Base-by-base conservation (phyloP, 2,888 invertebrate genomes). In the Chrysolina oricalcia region DNA sequence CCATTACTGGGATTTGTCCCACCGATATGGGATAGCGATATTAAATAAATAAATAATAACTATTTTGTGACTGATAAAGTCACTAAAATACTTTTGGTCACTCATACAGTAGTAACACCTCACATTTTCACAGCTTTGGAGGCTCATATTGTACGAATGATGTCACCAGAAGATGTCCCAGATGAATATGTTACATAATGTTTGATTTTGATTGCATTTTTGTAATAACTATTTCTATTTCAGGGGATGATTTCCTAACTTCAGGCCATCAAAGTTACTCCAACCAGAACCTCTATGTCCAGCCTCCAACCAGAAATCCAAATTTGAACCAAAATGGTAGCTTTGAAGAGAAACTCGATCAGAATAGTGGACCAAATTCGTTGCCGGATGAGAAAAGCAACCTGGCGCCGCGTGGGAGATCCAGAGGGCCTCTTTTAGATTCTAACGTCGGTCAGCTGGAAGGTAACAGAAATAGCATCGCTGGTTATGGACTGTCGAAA, bases 211-310 rank as follows among this genome's bases (percentile, higher is more conserved):
- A 3, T 27, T 8, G 2, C 6, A 2, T 43, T 40, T 40, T 8
- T 4, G 13, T 13, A 5, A 1, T 1, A 11, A 43, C 13, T 1
- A 43, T 15, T 13, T 70, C 35, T 27, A n/a, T 53, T 73, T 43
- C n/a, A 85, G 86, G 87, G 4, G 89, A 89, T 74, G 89, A 89
- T 80, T 89, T 89, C 81, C 84, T 88, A 79, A 90, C 88, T 77
- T 88, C 86, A 0, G 86, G 87, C 19, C 80, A 81, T 43, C 89
- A 90, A 87, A 91, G 91, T 83, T 97, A 97, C 88, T 95, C 96
- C 70, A 96, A 96, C 70, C 97, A 97, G 89, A 97, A 97, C 89
- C 89, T 97, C 70, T 97, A 97, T 87, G 97, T 97, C 56, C 97
- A 97, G 84, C 97, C 96, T 3, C 97, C 97, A 0, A 96, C 96